Percentiles rank a stretch among this genome's conserved stretches.
Evolutionary conservation across 2,113 vertebrate species (phyloP).

Genomic region (Machaerirhynchus nigripectus): DNA sequence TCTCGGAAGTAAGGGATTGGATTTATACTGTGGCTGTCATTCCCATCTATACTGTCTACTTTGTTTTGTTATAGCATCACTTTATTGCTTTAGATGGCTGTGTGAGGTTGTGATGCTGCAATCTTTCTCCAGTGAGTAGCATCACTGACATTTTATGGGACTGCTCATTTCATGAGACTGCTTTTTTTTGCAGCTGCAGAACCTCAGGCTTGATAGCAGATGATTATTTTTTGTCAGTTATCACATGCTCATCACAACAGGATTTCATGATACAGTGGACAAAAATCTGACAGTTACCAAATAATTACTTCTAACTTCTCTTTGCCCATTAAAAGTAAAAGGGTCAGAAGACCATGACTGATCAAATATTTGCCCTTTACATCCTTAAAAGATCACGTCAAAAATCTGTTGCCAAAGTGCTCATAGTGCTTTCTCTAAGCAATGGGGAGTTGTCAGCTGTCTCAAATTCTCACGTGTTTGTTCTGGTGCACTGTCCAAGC

Average conservation of each 20-base stretch:
- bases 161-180: conserved; percentile 23
- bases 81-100: conserved; percentile 37
- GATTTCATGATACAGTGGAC: neutral
- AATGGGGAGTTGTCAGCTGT: neutral
- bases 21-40: conserved; percentile 6
- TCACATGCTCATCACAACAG: conserved; percentile 6
- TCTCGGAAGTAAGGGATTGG: neutral
- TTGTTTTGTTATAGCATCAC: conserved; percentile 35
- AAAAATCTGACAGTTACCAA: neutral
- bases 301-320: neutral
- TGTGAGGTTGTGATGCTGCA: conserved; percentile 34
- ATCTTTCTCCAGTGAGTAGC: conserved; percentile 37
- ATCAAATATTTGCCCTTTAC: neutral
- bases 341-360: neutral
- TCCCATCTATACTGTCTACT: conserved; percentile 6
- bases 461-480: neutral
- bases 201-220: neutral
- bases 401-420: neutral
- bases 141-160: conserved; percentile 39
- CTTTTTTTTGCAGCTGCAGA: conserved; percentile 24
- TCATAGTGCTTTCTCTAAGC: neutral
- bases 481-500: neutral
- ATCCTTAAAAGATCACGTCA: neutral
- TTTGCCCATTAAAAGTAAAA: neutral
- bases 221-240: conserved; percentile 34